Percentiles rank a stretch among this genome's conserved stretches.
These are phyloP conservation scores for Zaprionus inermis DNA, from an alignment of 1,140 invertebrate genomes.

Conservation along the genomic window DNA sequence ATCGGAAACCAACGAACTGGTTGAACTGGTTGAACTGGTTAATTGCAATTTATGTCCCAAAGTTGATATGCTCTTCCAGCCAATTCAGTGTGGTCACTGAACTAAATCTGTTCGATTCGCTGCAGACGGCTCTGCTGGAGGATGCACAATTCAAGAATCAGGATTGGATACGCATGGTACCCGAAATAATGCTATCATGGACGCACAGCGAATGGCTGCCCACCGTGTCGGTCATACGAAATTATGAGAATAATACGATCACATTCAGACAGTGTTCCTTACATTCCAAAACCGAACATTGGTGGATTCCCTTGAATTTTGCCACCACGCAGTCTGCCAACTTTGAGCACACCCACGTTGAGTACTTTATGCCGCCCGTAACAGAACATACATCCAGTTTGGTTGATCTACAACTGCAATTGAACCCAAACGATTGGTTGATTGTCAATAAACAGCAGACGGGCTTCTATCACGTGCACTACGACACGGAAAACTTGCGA, in stretches of 20 bases:
- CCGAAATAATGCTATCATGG: constrained; percentile 85
- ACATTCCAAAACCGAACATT: constrained; percentile 75
- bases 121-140: constrained; percentile 84
- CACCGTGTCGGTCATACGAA: constrained; percentile 84
- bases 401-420: constrained; percentile 56
- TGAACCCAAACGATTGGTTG: constrained; percentile 85
- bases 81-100: constrained; percentile 76
- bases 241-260: constrained; percentile 83
- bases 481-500: constrained; percentile 85
- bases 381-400: constrained; percentile 50
- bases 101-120: constrained; percentile 73
- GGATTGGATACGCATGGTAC: constrained; percentile 51
- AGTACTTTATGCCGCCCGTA: constrained; percentile 72
- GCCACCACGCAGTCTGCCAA: constrained; percentile 79
- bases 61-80: constrained; percentile 59
- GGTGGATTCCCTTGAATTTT: constrained; percentile 87
- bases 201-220: constrained; percentile 86
- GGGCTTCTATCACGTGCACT: constrained; percentile 88
- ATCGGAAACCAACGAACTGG: background rate
- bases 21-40: constrained; percentile 64
- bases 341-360: constrained; percentile 84
- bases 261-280: constrained; percentile 84
- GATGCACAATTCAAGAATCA: constrained; percentile 64
- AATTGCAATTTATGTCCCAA: constrained; percentile 79
- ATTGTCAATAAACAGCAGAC: constrained; percentile 87